Conservation (phyloP, 2,797 vertebrate species). For the Micrastur ruficollis region DNA sequence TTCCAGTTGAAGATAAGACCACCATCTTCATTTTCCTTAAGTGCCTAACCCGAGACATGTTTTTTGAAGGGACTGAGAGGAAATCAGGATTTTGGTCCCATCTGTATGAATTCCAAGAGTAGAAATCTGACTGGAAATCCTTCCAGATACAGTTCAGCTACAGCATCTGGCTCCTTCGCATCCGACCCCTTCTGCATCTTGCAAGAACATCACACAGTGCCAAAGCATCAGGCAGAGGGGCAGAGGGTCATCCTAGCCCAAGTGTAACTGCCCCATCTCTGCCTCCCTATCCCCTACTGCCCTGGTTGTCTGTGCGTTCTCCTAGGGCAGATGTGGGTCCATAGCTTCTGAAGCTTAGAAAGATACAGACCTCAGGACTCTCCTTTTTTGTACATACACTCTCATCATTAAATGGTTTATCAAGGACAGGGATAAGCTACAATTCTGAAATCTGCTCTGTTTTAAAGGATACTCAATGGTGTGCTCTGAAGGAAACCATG, state of each 20-base stretch:
- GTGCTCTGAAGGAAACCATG: background rate
- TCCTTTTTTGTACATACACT: background rate
- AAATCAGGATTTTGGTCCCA: background rate
- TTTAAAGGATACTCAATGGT: background rate
- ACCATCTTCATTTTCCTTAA: background rate
- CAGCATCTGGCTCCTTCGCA: background rate
- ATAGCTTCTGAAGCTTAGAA: background rate
- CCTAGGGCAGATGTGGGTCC: background rate
- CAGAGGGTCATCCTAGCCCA: background rate
- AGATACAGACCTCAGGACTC: background rate
- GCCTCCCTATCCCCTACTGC: background rate
- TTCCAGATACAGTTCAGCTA: background rate
- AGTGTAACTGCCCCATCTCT: background rate
- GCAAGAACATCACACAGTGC: background rate
- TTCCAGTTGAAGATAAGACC: background rate
- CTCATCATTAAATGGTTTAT: background rate
- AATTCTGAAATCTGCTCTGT: background rate
- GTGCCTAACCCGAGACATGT: background rate
- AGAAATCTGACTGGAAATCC: background rate
- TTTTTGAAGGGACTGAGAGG: background rate
- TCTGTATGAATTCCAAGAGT: background rate
- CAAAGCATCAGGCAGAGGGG: background rate
- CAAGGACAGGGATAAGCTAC: background rate
- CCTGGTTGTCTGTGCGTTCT: rapidly evolving
- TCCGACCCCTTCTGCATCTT: background rate